Evolutionary conservation across 1,140 invertebrate species (phyloP).

Genomic region (Drosophila subpulchrella): DNA sequence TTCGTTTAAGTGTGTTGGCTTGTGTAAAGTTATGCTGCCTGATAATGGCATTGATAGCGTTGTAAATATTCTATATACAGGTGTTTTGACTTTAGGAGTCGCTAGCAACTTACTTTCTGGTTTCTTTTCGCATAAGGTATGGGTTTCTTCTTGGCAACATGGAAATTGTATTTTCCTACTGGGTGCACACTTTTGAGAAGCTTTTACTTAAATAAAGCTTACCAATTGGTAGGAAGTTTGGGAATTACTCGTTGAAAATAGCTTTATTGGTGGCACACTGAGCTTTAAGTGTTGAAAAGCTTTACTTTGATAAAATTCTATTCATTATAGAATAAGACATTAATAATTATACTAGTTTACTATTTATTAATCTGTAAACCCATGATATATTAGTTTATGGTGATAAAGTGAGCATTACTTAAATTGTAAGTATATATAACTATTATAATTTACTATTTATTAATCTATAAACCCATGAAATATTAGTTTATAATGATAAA

Average conservation of each 20-base stretch:
- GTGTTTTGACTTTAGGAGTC: constrained; percentile 22
- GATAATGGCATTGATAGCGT: constrained; percentile 78
- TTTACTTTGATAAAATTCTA: no score
- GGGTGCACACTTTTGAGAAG: constrained; percentile 42
- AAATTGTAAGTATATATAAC: no score
- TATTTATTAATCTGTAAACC: no score
- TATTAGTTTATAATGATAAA: no score
- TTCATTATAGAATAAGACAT: no score
- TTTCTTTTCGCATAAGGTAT: not conserved
- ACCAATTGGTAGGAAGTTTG: constrained; percentile 22
- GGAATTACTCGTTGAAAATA: not conserved
- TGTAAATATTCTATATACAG: constrained; percentile 67
- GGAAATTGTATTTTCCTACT: constrained; percentile 8
- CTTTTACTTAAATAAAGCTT: constrained; percentile 4
- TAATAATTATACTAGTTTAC: no score
- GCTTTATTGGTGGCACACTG: constrained; percentile 12
- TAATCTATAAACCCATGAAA: no score
- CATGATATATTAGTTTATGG: no score
- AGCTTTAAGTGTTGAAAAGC: constrained; percentile 1
- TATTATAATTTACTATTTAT: no score
- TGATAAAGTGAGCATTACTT: no score
- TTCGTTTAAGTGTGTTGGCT: constrained; percentile 46
- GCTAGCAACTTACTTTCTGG: constrained; percentile 13
- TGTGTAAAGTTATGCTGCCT: constrained; percentile 60
- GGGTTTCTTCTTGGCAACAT: not conserved